These are phyloP conservation scores for Synergus itoensis DNA, from an alignment of 2,888 invertebrate species.

Conservation along the genomic window DNA sequence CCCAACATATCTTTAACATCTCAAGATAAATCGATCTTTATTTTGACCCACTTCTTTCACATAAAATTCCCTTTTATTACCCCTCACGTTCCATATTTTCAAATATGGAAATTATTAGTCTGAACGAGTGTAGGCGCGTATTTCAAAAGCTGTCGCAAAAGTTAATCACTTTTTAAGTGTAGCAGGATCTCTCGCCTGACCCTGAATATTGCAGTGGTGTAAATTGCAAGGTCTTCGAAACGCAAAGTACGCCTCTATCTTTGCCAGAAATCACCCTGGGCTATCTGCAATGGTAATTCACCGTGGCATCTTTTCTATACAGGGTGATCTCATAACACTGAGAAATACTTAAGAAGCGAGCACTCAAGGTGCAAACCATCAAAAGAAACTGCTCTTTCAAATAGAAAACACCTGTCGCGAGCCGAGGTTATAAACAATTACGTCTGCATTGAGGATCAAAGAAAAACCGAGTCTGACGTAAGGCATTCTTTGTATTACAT, in stretches of 20 bases:
- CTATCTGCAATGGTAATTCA: constrained; percentile 50
- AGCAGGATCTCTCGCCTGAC: constrained; percentile 13
- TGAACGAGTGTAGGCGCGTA: not conserved
- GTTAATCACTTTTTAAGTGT: not conserved
- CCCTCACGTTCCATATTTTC: not conserved
- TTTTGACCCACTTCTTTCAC: not conserved
- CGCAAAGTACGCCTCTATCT: constrained; percentile 47
- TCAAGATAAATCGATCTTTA: not conserved
- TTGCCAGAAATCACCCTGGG: constrained; percentile 42
- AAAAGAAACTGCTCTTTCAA: constrained; percentile 19
- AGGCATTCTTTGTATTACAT: constrained; percentile 2
- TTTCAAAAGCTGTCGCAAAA: not conserved
- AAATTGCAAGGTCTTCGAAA: constrained; percentile 35
- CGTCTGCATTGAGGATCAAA: constrained; percentile 10
- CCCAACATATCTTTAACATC: too few relatives aligned
- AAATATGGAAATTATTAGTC: not conserved
- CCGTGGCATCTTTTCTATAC: constrained; percentile 30
- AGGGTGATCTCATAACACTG: constrained; percentile 25
- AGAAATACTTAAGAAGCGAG: constrained; percentile 2
- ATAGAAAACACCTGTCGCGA: constrained; percentile 13
- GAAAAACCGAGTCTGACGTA: constrained; percentile 19
- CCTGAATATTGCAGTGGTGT: constrained; percentile 28
- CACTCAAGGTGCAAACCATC: constrained; percentile 22
- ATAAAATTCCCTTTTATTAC: not conserved
- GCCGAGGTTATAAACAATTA: constrained; percentile 21